Percentiles rank a stretch among this genome's conserved stretches.
These are phyloP conservation scores for Platyrinchus mystaceus DNA, from an alignment of 2,797 vertebrate genomes.

Conservation along the genomic window DNA sequence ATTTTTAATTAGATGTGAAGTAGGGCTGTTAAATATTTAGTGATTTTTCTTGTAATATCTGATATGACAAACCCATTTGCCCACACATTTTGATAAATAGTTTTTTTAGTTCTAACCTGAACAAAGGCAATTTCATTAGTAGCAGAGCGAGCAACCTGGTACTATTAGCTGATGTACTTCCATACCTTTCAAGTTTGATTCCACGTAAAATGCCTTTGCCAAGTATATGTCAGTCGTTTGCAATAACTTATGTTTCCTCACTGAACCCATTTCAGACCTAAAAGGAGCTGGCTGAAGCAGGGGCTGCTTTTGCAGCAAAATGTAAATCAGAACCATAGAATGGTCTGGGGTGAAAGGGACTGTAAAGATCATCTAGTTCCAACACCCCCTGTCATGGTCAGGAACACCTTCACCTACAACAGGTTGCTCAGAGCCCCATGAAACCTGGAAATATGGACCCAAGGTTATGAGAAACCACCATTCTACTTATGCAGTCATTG, in stretches of 20 bases:
- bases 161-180: not conserved
- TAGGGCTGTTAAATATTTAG: not conserved
- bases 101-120: not conserved
- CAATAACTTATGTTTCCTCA: not conserved
- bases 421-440: not conserved
- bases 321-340: not conserved
- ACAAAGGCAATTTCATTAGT: not conserved
- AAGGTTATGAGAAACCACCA: not conserved
- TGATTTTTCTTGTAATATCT: not conserved
- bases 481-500: not conserved
- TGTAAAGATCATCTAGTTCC: not conserved
- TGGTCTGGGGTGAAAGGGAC: not conserved
- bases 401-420: not conserved
- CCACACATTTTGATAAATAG: not conserved
- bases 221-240: not conserved
- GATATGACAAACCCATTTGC: not conserved
- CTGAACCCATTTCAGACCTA: not conserved
- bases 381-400: not conserved
- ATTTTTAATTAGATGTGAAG: not conserved
- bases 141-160: not conserved
- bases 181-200: not conserved
- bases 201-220: not conserved
- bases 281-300: not conserved
- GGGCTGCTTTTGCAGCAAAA: not conserved
- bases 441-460: not conserved